Evolutionary conservation across 2,888 invertebrate species (phyloP).

Genomic region (Dorcus parallelipipedus): DNA sequence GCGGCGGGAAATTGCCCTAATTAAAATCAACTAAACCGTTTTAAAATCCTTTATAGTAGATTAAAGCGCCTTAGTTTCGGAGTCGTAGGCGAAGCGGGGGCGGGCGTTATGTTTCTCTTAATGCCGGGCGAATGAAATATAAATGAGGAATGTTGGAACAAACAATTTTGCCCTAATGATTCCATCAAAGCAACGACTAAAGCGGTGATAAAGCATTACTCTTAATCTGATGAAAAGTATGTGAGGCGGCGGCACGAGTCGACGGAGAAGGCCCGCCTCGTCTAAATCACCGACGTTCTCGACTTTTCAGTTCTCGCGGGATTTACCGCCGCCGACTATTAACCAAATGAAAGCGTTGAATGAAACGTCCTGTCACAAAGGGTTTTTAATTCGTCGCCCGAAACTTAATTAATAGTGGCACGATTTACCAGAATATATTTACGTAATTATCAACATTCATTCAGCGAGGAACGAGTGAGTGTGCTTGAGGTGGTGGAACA

Average conservation of each 20-base stretch:
- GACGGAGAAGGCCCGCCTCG: background rate
- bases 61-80: background rate
- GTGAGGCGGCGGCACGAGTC: conserved; percentile 20
- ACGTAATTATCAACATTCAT: no score
- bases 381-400: no score
- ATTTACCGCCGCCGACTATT: background rate
- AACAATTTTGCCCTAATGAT: conserved; percentile 21
- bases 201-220: conserved; percentile 19
- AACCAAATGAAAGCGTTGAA: no score
- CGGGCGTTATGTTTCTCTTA: background rate
- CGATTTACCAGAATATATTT: no score
- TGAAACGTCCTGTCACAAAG: no score
- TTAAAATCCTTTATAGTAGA: background rate
- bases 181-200: conserved; percentile 9
- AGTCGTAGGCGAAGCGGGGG: background rate
- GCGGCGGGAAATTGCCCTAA: conserved; percentile 1
- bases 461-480: no score
- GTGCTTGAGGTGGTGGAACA: no score
- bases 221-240: conserved; percentile 26
- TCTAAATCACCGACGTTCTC: background rate
- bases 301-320: conserved; percentile 1
- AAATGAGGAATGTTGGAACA: conserved; percentile 17
- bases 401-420: no score
- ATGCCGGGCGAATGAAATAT: conserved; percentile 7
- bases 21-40: conserved; percentile 9